A percentile compares a stretch with the other conserved stretches of the same genome.
phyloP scores from a whole-genome alignment of 2,797 vertebrate species.

The Pangasius krempfi region DNA sequence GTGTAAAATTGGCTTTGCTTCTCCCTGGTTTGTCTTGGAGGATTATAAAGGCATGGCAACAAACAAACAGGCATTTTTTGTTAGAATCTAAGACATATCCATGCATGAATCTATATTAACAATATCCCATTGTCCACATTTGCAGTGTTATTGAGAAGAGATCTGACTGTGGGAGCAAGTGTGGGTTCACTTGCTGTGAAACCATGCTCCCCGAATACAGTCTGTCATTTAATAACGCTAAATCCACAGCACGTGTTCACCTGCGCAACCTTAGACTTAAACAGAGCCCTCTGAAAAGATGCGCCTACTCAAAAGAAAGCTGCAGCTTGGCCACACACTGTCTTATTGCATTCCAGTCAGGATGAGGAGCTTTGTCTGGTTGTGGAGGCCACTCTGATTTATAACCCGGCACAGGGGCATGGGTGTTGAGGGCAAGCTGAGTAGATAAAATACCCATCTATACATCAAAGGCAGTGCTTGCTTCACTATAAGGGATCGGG shows the following conservation, averaged over 20 bases:
- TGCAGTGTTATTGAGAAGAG: constrained; percentile 32
- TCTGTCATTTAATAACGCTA: constrained; percentile 34
- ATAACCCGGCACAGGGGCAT: constrained; percentile 30
- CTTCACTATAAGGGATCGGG: constrained; percentile 41
- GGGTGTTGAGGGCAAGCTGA: constrained; percentile 22
- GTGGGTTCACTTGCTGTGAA: constrained; percentile 12
- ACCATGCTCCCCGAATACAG: constrained; percentile 24
- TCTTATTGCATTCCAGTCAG: constrained; percentile 53
- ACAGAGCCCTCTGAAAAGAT: constrained; percentile 5
- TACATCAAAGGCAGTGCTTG: constrained; percentile 47
- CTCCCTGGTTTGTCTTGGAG: constrained; percentile 47
- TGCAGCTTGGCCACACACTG: constrained; percentile 12
- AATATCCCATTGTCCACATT: constrained; percentile 1
- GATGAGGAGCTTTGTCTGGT: constrained; percentile 53
- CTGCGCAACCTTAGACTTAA: constrained; percentile 42
- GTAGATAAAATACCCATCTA: constrained; percentile 35
- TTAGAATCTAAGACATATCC: constrained; percentile 8
- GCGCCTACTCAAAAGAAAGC: constrained; percentile 39
- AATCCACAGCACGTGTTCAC: constrained; percentile 51
- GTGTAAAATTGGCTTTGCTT: constrained; percentile 42
- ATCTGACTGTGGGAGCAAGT: not conserved
- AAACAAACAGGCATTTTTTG: constrained; percentile 42
- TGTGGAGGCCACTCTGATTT: constrained; percentile 53
- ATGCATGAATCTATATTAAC: not conserved
- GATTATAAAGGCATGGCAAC: constrained; percentile 46